Evolutionary conservation across 2,113 vertebrate species (phyloP).

Genomic region (Hippocampus zosterae): DNA sequence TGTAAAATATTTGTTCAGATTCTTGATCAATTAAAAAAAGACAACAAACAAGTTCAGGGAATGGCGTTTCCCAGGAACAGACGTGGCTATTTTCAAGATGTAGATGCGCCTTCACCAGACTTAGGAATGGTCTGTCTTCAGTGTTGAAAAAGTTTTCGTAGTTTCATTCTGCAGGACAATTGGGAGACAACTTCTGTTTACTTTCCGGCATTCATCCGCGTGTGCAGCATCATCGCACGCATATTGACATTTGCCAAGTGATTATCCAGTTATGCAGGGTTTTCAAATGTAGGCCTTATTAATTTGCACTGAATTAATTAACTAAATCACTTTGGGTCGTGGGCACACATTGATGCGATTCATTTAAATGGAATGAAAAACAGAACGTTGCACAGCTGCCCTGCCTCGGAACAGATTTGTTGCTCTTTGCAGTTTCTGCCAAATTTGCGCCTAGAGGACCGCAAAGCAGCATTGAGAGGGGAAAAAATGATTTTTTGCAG

Average conservation of each 20-base stretch:
- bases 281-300: constrained; percentile 11
- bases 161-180: neutral
- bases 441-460: neutral
- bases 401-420: constrained; percentile 7
- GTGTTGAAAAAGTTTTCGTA: neutral
- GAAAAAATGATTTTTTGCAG: neutral
- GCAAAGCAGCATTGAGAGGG: constrained; percentile 3
- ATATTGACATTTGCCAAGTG: constrained; percentile 7
- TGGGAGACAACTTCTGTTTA: constrained; percentile 3
- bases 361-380: constrained; percentile 11
- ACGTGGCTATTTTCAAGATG: neutral
- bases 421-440: constrained; percentile 9
- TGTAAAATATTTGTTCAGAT: neutral
- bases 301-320: constrained; percentile 13
- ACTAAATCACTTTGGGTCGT: constrained; percentile 2
- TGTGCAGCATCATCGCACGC: constrained; percentile 5
- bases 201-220: constrained; percentile 1
- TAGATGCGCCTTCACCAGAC: neutral
- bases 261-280: constrained; percentile 11
- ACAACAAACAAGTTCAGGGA: neutral
- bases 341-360: constrained; percentile 8
- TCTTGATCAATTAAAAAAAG: neutral
- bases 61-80: neutral
- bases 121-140: neutral
- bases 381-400: constrained; percentile 13